Base-by-base conservation (phyloP, 1,140 invertebrate species). In the Lethocerus indicus region DNA sequence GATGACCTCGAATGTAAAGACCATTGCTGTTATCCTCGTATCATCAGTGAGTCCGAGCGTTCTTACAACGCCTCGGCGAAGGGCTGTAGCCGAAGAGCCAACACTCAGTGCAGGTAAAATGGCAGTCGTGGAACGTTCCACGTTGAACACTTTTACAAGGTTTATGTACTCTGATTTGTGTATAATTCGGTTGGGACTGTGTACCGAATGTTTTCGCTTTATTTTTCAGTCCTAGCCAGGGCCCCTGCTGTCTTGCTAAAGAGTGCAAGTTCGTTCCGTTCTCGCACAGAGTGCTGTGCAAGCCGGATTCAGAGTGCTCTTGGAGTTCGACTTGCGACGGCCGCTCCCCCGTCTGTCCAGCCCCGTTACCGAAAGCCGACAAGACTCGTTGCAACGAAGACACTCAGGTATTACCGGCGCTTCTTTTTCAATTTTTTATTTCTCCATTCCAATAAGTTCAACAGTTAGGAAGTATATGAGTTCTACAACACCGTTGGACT, bases 1-100 rank as follows among this genome's bases (percentile, higher is more conserved):
- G 87, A 93, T 60, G 79, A 87, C 49, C 74, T 78, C 20, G 94
- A 98, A 62, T 98, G 94, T 67, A 76, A 75, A 51, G 90, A 97
- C 58, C 77, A 75, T 29, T 99, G 95, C 64, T 99, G 95, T 66
- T 91, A 93, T 65, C 92, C 93, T 3, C 69, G 86, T 16, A 67
- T 82, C 58, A 65, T 90, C 3, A 78, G 75, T 56, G 74, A 78
- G 20, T 64, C 72, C 49, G 84, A 88, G 55, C 70, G 68, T 37
- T 72, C 74, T 21, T 64, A 70, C 27, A 88, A 91, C 61, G 69
- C 68, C 13, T 71, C 74, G 0, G 85, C 86, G 49, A 79, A 79
- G 54, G 83, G 86, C 12, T 61, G 61, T 49, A 50, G 70, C 13
- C 73, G 90, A 27, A 74, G 77, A 57, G 69, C 70, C n/a, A 71